Base-by-base conservation (phyloP, 2,113 vertebrate genomes). In the Coregonus clupeaformis region DNA sequence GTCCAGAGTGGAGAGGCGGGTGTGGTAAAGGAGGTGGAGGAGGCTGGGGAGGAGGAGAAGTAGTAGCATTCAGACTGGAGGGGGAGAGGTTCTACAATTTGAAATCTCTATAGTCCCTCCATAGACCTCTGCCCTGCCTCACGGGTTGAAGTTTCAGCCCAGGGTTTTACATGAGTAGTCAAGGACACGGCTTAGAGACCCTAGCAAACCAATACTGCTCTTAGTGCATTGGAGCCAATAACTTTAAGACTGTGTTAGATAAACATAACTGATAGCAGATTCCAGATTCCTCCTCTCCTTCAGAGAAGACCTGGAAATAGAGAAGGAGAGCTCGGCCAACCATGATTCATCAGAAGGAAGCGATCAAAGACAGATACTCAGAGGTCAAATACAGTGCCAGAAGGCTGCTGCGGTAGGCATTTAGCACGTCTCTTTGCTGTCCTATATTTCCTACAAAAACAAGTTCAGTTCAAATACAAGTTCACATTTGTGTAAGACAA, bases 281-380 rank as follows among this genome's bases (percentile, higher is more conserved):
- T 87, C 83, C 74, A 77, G 78, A 83, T 71, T 86, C 83, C 63
- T 72, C 72, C 82, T 49, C 47, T 49, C 11, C 12, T 49, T 49
- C 80, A 55, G 85, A 79, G 85, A 80, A 92, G 82, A 91, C 92
- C 89, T 93, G 94, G 91, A 92, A 93, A 93, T 90, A 89, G 90
- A 49, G 78, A 89, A 80, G 73, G 74, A 84, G 18, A 73, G 32
- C 32, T 7, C 16, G 25, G 72, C 85, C 68, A 84, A 90, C 88
- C 32, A 36, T 86, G 88, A 84, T 89, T 81, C 74, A 82, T 86
- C 87, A 81, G 78, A 86, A 91, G 84, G 83, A 84, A 89, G 83
- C 85, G 83, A 36, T 36, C 32, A 7, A 36, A 36, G 32, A 36
- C 76, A 66, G 78, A 83, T 80, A 84, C 64, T 12, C 78, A 85